Percentiles rank a stretch among this genome's conserved stretches.
phyloP scores from a whole-genome alignment of 2,888 invertebrate genomes.

The Caenorhabditis becei region DNA sequence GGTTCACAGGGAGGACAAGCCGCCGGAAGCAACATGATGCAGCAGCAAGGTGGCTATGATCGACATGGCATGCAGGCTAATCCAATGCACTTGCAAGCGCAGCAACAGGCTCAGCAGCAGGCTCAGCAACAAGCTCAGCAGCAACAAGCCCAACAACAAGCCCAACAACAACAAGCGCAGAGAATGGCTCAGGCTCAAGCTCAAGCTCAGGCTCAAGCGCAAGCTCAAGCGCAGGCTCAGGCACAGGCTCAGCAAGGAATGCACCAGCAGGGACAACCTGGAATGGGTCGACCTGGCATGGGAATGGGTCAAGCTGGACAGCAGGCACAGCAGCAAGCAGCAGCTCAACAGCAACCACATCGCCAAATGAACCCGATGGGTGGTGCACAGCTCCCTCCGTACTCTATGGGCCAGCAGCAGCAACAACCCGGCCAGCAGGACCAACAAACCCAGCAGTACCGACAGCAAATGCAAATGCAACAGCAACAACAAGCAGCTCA shows the following conservation, averaged over 20 bases:
- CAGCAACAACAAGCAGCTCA: slow-evolving; percentile 21
- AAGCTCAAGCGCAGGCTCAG: slow-evolving; percentile 18
- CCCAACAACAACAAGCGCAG: too few relatives aligned
- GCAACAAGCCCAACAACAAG: too few relatives aligned
- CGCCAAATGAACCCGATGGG: slow-evolving; percentile 28
- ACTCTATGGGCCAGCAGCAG: slow-evolving; percentile 20
- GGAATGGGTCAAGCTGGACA: slow-evolving; percentile 17
- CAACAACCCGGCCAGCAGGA: slow-evolving; percentile 13
- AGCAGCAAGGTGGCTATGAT: slow-evolving; percentile 12
- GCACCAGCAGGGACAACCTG: background rate
- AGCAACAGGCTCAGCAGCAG: slow-evolving; percentile 19
- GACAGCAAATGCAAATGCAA: slow-evolving; percentile 25
- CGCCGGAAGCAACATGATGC: background rate
- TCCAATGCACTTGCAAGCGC: slow-evolving; percentile 17
- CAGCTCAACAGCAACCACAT: slow-evolving; percentile 35
- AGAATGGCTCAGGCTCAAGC: too few relatives aligned
- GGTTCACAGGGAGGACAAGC: background rate
- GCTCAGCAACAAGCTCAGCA: slow-evolving; percentile 18
- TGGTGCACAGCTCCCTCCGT: slow-evolving; percentile 23
- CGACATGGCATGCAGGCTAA: slow-evolving; percentile 18
- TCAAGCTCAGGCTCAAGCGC: slow-evolving; percentile 32
- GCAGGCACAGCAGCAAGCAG: slow-evolving; percentile 6
- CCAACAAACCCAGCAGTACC: slow-evolving; percentile 33
- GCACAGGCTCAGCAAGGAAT: slow-evolving; percentile 18
- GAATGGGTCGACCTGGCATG: slow-evolving; percentile 24